Base-by-base conservation (phyloP, 2,888 invertebrate genomes). In the Chalcosyrphus nemorum region DNA sequence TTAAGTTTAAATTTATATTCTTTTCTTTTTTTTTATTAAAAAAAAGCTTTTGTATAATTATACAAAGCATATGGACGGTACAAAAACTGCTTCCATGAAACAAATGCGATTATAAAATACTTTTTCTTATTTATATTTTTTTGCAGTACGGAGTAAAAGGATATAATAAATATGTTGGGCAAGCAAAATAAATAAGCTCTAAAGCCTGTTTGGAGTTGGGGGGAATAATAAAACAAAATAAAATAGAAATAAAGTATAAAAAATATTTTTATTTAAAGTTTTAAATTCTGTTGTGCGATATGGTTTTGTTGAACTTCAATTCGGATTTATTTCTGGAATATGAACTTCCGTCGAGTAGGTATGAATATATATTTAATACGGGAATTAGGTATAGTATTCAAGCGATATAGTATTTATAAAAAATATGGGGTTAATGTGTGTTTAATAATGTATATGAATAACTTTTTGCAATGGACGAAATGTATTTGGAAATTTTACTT, bases 31-130 rank as follows among this genome's bases (percentile, higher is more conserved):
- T 52, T 66, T 7, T 21, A n/a, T 50, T 72, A 65, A 43, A 66
- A 78, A 61, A 65, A 84, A 86, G 86, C 86, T 80, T 86, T 84
- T 80, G 86, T 82, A 86, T 84, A 76, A 68, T 70, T 75, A 87
- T 87, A 89, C 88, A 90, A 90, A 90, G 89, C 90, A 88, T 88
- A 88, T 90, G 90, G 90, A 90, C 90, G 90, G 90, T 89, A 90
- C 88, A 89, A 89, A 88, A 88, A 86, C 77, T 85, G 81, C 81
- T 86, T 78, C 81, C 77, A 78, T 66, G 86, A 75, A 77, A 81
- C 84, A 85, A 85, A 81, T 85, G 80, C 76, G 54, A 66, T 72
- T 81, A 61, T 63, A 68, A 71, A 72, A 80, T 74, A 65, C 32
- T 41, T 72, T 66, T 52, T 32, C 13, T 65, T n/a, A 21, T 24